A percentile compares a stretch with the other conserved stretches of the same genome.
Evolutionary conservation across 1,140 invertebrate genomes (phyloP).

Genomic region (Xylocopa sonorina): DNA sequence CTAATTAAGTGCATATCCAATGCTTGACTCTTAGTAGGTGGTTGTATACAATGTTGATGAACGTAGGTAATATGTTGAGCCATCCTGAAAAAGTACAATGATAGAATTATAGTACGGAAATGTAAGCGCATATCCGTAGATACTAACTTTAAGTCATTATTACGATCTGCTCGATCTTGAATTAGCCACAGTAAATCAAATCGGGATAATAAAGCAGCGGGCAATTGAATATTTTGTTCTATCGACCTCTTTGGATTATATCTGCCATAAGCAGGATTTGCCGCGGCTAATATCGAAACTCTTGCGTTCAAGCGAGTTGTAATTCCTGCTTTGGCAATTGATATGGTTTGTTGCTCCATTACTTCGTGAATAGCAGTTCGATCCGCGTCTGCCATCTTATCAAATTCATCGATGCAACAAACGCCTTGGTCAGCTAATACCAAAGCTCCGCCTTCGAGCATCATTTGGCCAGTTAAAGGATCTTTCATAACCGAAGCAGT

Average conservation of each 20-base stretch:
- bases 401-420: constrained; percentile 99
- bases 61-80: constrained; percentile 99
- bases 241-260: constrained; percentile 98
- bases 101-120: constrained; percentile 10
- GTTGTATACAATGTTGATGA: constrained; percentile 95
- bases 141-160: constrained; percentile 92
- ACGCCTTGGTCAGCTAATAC: constrained; percentile 98
- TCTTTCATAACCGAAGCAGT: constrained; percentile 99
- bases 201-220: constrained; percentile 98
- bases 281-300: constrained; percentile 98
- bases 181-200: constrained; percentile 99
- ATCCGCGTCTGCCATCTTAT: constrained; percentile 99
- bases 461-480: constrained; percentile 98
- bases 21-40: constrained; percentile 88
- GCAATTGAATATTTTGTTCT: constrained; percentile 98
- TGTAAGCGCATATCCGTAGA: background rate
- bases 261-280: constrained; percentile 98
- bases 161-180: constrained; percentile 95
- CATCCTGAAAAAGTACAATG: constrained; percentile 83
- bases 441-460: constrained; percentile 98
- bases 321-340: constrained; percentile 99
- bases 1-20: constrained; percentile 97
- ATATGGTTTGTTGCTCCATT: constrained; percentile 99
- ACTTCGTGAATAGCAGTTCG: constrained; percentile 99
- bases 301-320: constrained; percentile 98